Evolutionary conservation across 1,140 invertebrate species (phyloP), one percentile per base, ranked within the genome.

Genomic region (Psilanteris sp.): DNA sequence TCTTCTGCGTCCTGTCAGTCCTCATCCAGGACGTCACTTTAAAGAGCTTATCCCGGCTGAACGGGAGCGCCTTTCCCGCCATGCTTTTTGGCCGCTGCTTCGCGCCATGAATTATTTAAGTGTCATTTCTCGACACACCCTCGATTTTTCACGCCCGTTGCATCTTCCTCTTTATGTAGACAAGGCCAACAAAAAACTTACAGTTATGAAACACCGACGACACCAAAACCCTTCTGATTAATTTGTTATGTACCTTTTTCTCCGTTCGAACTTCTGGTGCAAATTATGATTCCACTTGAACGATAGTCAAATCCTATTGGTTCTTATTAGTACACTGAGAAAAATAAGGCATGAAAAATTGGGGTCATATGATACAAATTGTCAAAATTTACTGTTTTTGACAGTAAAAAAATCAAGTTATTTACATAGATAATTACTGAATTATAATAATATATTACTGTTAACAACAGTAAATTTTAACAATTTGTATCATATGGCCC

Each of bases 101-200:
- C 34, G 72, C 44, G 20, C 64, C 52, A 83, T 85, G 82, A 85
- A 85, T 85, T 83, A 85, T 84, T 84, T 80, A 85, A 79, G 66
- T 73, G 54, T 66, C 62, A 61, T 54, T 71, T 20, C 29, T 18
- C 36, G 66, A 59, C 66, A 66, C 48, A 55, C 50, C 48, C 62
- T 55, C 68, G 72, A 83, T 80, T 81, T 82, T 81, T 61, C 71
- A 82, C 81, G 78, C 76, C 54, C 62, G 57, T 52, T 44, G 64
- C 39, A 57, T 68, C 64, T 67, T 48, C 32, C 37, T 41, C 22
- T 20, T 24, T 24, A 15, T 27, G 20, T 41, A 43, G 11, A 59
- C 13, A 46, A 0, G 6, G 2, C 3, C 10, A 20, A 34, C 16
- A 39, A 41, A 50, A 64, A 64, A 50, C 7, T 9, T 29, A 50